Percentiles rank a stretch among this genome's conserved stretches.
Evolutionary conservation across 1,140 invertebrate species (phyloP).

Genomic region (Meloidogyne floridensis): DNA sequence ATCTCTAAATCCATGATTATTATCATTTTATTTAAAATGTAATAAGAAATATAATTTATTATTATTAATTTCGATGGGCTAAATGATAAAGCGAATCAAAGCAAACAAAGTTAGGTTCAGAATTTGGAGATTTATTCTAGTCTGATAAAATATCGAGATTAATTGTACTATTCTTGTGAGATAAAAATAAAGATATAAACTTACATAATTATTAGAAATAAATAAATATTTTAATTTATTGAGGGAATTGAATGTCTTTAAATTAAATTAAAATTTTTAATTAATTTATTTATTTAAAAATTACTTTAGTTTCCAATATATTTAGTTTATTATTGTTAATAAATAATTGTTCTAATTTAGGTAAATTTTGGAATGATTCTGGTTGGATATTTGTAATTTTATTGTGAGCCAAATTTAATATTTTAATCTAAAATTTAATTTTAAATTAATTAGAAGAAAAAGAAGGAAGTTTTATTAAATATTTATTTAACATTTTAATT

Average conservation of each 20-base stretch:
- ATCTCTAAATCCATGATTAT: no score
- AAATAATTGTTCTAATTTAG: conserved; percentile 42
- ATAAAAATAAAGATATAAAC: conserved; percentile 25
- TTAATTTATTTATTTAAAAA: conserved; percentile 6
- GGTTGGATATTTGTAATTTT: background rate
- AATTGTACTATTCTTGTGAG: background rate
- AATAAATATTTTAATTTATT: conserved; percentile 12
- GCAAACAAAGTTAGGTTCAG: no score
- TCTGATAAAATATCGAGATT: no score
- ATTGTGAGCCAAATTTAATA: background rate
- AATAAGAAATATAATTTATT: no score
- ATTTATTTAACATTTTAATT: no score
- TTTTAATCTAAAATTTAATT: background rate
- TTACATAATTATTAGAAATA: conserved; percentile 13
- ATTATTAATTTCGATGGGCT: no score
- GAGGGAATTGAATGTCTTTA: background rate
- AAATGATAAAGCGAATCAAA: no score
- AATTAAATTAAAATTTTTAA: background rate
- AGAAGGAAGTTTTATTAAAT: no score
- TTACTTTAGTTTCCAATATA: conserved; percentile 35
- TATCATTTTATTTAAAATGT: no score
- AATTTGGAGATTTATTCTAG: no score
- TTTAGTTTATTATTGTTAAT: conserved; percentile 41
- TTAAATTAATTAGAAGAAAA: no score
- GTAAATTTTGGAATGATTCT: conserved; percentile 36